These are phyloP conservation scores for Corythornis madagascariensis DNA, from an alignment of 2,113 vertebrate genomes.

Conservation along the genomic window DNA sequence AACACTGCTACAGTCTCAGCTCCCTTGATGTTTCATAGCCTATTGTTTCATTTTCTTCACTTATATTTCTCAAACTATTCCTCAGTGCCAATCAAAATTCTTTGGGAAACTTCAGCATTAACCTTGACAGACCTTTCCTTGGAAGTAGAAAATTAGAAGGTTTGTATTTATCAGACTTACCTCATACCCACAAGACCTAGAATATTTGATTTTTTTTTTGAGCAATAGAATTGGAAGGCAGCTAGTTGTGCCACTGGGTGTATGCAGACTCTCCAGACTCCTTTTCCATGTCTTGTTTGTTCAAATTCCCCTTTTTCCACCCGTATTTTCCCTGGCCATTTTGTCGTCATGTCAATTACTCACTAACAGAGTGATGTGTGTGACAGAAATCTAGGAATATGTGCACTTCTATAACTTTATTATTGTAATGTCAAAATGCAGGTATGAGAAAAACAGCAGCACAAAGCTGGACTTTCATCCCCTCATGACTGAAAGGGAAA, in stretches of 20 bases:
- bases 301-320: background rate
- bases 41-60: conserved; percentile 52
- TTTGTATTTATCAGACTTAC: conserved; percentile 53
- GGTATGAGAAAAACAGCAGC: background rate
- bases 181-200: conserved; percentile 37
- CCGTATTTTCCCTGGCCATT: conserved; percentile 23
- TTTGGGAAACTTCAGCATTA: conserved; percentile 13
- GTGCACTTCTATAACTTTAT: background rate
- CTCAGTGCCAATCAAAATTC: conserved; percentile 45
- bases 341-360: conserved; percentile 37
- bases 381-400: conserved; percentile 32
- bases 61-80: conserved; percentile 39
- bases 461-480: background rate
- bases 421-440: conserved; percentile 22
- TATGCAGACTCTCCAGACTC: background rate
- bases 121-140: conserved; percentile 56
- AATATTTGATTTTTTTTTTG: background rate
- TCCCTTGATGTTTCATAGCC: conserved; percentile 51
- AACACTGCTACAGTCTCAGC: conserved; percentile 28
- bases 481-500: background rate
- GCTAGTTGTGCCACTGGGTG: background rate
- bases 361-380: background rate
- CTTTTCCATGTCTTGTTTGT: background rate
- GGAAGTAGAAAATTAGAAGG: conserved; percentile 53
- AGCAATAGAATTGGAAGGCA: background rate